Evolutionary conservation across 2,113 vertebrate species (phyloP).

Genomic region (Pterocles gutturalis): DNA sequence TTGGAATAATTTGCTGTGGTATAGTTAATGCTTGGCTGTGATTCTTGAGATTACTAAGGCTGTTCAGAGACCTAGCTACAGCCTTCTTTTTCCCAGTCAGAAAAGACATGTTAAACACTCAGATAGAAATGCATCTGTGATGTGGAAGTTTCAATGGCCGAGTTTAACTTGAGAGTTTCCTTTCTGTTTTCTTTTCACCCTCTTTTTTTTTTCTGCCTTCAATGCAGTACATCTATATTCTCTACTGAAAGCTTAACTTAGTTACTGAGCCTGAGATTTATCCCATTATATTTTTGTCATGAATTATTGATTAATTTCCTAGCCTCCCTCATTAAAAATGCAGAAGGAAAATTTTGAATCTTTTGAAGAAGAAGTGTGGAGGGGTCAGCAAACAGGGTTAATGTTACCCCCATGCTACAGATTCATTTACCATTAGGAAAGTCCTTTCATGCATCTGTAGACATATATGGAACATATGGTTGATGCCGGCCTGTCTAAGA

Average conservation of each 20-base stretch:
- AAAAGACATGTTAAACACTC: background rate
- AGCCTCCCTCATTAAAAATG: background rate
- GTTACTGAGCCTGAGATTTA: background rate
- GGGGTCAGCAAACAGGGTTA: background rate
- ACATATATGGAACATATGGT: background rate
- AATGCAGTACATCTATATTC: background rate
- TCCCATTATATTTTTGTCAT: background rate
- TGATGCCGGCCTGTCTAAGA: background rate
- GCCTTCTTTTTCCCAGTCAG: background rate
- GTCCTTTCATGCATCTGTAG: background rate
- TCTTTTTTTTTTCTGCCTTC: rapidly evolving
- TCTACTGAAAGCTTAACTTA: background rate
- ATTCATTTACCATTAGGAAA: background rate
- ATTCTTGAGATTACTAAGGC: background rate
- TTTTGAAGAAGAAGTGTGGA: background rate
- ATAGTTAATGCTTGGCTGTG: background rate
- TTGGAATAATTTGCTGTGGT: background rate
- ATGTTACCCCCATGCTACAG: background rate
- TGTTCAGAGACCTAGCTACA: background rate
- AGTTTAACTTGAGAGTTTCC: background rate
- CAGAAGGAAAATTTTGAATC: background rate
- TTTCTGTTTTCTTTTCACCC: rapidly evolving
- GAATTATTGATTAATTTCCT: background rate
- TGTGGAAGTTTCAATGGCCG: background rate
- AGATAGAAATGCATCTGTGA: background rate